Base-by-base conservation (phyloP, 1,140 invertebrate species). In the Dryas iulia region DNA sequence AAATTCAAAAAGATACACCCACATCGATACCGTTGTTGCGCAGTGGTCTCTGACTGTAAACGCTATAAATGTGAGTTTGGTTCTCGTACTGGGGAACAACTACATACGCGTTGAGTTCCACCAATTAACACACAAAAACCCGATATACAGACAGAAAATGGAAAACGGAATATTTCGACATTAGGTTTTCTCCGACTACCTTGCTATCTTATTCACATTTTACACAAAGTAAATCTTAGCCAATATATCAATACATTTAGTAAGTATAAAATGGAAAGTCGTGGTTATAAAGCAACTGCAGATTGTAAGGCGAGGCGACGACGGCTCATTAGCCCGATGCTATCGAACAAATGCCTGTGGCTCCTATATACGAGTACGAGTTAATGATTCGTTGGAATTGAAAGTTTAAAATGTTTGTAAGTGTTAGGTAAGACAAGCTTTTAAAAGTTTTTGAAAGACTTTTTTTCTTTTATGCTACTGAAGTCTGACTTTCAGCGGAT, bases 321-420 rank as follows among this genome's bases (percentile, higher is more conserved):
- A 72, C 70, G 65, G 63, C 73, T 75, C 73, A 75, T 75, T 75
- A 75, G 70, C 61, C 62, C 54, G 70, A 69, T 69, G 59, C 59
- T 75, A 75, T 75, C 73, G 33, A 76, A 76, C 74, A 70, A 76
- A 76, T 76, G 74, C 65, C 61, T 39, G 74, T 53, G 25, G 59
- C 57, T 73, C 39, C 62, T 57, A 35, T 35, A 62, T 47, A 61
- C 33, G 47, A 59, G 35, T 47, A 61, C 33, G 47, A 59, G 35
- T 64, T 69, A 69, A 69, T 69, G 61, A 58, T 61, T 73, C 33
- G 21, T 53, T 28, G 31, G 62, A 65, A 65, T 47, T 47, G 39
- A 47, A 47, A 47, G 18, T 47, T n/a, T n/a, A n/a, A n/a, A n/a
- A 47, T 47, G 18, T 47, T 47, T 21, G 14, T 2, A 47, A 47